Evolutionary conservation across 2,797 vertebrate genomes (phyloP).

Genomic region (Microtus californicus): DNA sequence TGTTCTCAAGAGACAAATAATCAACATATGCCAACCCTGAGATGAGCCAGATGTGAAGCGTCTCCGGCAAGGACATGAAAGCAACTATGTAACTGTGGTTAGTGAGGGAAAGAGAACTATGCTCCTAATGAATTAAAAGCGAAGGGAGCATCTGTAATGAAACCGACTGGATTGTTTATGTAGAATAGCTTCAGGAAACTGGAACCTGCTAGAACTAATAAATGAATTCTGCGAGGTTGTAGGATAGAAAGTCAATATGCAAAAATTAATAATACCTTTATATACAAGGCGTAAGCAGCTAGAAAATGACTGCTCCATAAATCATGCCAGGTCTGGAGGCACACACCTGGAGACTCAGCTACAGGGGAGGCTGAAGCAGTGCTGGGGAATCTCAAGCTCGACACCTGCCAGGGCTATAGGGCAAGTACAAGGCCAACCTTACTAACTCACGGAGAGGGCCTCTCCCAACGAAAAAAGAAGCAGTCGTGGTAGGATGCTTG

Average conservation of each 20-base stretch:
- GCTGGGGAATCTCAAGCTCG: background rate
- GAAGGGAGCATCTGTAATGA: background rate
- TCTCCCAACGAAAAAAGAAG: background rate
- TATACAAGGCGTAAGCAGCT: background rate
- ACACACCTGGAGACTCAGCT: background rate
- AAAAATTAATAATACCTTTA: conserved; percentile 33
- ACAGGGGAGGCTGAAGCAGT: background rate
- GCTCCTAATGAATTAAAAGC: background rate
- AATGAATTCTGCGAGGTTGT: background rate
- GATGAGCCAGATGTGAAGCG: conserved; percentile 22
- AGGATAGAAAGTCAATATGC: background rate
- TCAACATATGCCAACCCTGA: conserved; percentile 15
- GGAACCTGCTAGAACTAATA: conserved; percentile 9
- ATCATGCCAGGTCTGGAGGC: background rate
- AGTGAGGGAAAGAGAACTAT: background rate
- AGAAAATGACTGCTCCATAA: conserved; percentile 36
- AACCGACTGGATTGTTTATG: background rate
- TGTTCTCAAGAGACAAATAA: conserved; percentile 33
- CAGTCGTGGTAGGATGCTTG: background rate
- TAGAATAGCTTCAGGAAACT: background rate
- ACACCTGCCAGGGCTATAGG: background rate
- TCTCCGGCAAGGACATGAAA: conserved; percentile 17
- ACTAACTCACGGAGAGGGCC: background rate
- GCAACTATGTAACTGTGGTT: background rate
- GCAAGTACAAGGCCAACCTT: background rate